Evolutionary conservation across 1,140 invertebrate genomes (phyloP), one percentile per base, ranked within the genome.

Genomic region (Psilanteris sp.): DNA sequence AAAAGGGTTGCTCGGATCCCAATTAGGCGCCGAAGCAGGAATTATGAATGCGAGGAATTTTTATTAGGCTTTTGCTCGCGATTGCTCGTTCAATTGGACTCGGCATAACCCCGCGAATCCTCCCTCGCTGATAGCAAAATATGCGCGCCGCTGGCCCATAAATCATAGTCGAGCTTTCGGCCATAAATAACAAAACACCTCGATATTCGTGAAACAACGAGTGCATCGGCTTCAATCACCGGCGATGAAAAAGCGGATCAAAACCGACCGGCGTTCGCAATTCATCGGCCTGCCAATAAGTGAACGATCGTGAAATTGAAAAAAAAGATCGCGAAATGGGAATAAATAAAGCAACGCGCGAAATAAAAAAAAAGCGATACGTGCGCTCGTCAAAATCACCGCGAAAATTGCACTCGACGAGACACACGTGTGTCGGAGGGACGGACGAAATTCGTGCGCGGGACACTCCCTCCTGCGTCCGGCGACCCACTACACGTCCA

Each of bases 371-470:
- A n/a, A n/a, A n/a, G 10, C 9, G 37, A 66, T 41, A 70, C 74
- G 78, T 79, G 78, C 84, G 82, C 80, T 83, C 85, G 77, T 87
- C 82, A 86, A 87, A 87, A 85, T 87, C 85, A 81, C 83, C 83
- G 64, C 11, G 73, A 70, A 81, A 83, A 79, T 72, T n/a, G n/a
- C n/a, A 37, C 67, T 46, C 44, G 59, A 10, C 8, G 46, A 34
- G 39, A 29, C 11, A 41, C 7, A 27, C 14, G 34, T 3, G 27
- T 13, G 13, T 18, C 37, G 15, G 66, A 46, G 20, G 10, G 50
- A 55, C 27, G 48, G 22, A 9, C 16, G 26, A 16, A 41, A 48
- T 24, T 46, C 54, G 59, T 68, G 78, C 70, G 68, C 66, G 55
- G 79, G 68, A 76, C 72, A 74, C 52, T 61, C 59, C 62, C 36